A percentile compares a stretch with the other conserved stretches of the same genome.
Evolutionary conservation across 2,113 vertebrate species (phyloP).

Genomic region (Psilopsiagon aurifrons): DNA sequence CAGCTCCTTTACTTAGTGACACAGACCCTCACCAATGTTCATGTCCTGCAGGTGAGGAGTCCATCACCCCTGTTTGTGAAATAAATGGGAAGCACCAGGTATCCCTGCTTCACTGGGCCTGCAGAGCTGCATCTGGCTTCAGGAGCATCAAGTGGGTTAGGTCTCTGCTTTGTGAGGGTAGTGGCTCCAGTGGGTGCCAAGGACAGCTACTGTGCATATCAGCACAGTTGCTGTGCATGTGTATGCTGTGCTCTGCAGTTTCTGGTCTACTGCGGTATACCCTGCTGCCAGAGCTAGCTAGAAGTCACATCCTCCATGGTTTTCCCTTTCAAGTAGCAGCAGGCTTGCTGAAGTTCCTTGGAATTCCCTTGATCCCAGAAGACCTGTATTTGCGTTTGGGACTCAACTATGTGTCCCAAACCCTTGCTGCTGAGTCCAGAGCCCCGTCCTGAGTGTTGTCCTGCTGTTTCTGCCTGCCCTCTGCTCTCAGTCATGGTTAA

Average conservation of each 20-base stretch:
- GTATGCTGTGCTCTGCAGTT: neutral
- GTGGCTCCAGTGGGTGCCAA: neutral
- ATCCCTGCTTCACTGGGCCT: fast-evolving
- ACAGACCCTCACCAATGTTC: neutral
- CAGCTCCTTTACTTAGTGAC: neutral
- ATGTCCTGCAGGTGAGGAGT: fast-evolving
- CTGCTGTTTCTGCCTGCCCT: neutral
- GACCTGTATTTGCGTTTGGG: neutral
- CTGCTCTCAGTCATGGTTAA: neutral
- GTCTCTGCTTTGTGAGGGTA: no score
- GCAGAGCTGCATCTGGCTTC: neutral
- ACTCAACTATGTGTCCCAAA: neutral
- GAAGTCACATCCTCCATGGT: neutral
- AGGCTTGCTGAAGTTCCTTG: neutral
- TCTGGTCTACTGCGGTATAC: neutral
- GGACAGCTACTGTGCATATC: neutral
- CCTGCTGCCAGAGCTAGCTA: neutral
- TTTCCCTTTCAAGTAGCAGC: neutral
- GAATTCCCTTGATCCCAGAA: neutral
- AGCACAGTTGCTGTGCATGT: neutral
- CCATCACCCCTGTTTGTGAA: neutral
- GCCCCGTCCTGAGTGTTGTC: neutral
- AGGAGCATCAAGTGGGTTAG: neutral
- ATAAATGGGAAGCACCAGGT: neutral
- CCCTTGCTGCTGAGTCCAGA: neutral